These are phyloP conservation scores for Sebastolobus alascanus DNA, from an alignment of 2,797 vertebrate genomes.

Conservation along the genomic window DNA sequence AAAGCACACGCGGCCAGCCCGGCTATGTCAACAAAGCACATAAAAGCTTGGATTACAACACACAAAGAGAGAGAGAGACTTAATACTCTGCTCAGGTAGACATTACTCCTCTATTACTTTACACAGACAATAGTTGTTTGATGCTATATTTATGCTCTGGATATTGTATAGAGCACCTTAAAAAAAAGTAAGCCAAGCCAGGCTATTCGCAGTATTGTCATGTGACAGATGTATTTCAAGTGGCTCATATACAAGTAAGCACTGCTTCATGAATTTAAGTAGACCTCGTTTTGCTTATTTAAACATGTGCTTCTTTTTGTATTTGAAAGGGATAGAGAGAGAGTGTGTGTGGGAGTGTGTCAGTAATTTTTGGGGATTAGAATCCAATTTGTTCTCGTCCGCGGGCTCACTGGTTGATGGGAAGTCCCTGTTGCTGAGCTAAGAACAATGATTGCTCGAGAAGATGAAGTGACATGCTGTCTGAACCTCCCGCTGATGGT, in stretches of 20 bases:
- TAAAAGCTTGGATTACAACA: too few relatives aligned
- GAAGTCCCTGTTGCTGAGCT: slow-evolving; percentile 44
- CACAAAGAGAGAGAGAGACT: too few relatives aligned
- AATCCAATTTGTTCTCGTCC: slow-evolving; percentile 67
- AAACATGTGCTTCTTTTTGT: slow-evolving; percentile 15
- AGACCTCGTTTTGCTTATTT: slow-evolving; percentile 12
- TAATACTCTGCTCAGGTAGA: too few relatives aligned
- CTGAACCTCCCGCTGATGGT: slow-evolving; percentile 30
- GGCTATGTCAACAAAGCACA: too few relatives aligned
- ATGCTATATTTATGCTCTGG: too few relatives aligned
- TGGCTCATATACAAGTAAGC: not conserved
- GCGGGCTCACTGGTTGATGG: slow-evolving; percentile 44
- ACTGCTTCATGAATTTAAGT: not conserved
- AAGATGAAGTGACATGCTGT: slow-evolving; percentile 62
- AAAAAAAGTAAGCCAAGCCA: too few relatives aligned
- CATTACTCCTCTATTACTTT: too few relatives aligned
- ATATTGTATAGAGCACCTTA: too few relatives aligned
- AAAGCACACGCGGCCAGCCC: too few relatives aligned
- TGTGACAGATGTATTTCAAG: not conserved
- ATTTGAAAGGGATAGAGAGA: slow-evolving; percentile 8
- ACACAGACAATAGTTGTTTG: too few relatives aligned
- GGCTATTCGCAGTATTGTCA: not conserved
- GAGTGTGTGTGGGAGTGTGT: slow-evolving; percentile 25
- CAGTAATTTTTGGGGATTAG: slow-evolving; percentile 63
- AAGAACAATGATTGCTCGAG: slow-evolving; percentile 57